Base-by-base conservation (phyloP, 2,113 vertebrate genomes). In the Myotis brandtii region DNA sequence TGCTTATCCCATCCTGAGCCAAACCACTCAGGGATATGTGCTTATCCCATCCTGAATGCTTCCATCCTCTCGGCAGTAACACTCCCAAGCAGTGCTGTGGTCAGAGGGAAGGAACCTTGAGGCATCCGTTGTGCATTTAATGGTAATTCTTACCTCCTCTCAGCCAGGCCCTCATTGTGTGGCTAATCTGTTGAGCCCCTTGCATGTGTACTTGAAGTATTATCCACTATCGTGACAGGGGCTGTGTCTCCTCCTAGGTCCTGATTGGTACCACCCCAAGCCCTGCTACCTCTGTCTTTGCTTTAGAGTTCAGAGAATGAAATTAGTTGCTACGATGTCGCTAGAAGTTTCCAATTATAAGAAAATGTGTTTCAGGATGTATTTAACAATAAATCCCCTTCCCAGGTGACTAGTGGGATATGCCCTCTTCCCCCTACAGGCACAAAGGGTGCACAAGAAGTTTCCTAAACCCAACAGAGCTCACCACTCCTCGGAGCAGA, bases 371-470 rank as follows among this genome's bases (percentile, higher is more conserved):
- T 52, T 85, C 46, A 1, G 32, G 59, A n/a, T 75, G 32, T 10
- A 30, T 90, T 94, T 79, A 79, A 86, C 83, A 94, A 0, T 3
- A 59, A 93, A 80, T 73, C 95, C 80, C 89, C 50, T 0, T 3
- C 54, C 73, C 95, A n/a, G 93, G 88, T 91, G 94, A 66, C 96
- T 98, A 97, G 98, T 37, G 4, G 50, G 25, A 32, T 93, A n/a
- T 93, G 50, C 67, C 48, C 85, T 98, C 89, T 95, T 96, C 54
- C 93, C 92, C 97, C 97, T 94, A 95, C 98, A 99, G 99, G 98
- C 99, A 52, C 98, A 97, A 79, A 98, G 86, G 82, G 94, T 97
- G 50, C 96, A 98, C 75, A 98, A 89, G 93, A 98, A 97, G 96
- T 92, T 91, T 93, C 96, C 97, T 62, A 98, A 97, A 84, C 96